Evolutionary conservation across 2,797 vertebrate species (phyloP).

Genomic region (Loriculus beryllinus): DNA sequence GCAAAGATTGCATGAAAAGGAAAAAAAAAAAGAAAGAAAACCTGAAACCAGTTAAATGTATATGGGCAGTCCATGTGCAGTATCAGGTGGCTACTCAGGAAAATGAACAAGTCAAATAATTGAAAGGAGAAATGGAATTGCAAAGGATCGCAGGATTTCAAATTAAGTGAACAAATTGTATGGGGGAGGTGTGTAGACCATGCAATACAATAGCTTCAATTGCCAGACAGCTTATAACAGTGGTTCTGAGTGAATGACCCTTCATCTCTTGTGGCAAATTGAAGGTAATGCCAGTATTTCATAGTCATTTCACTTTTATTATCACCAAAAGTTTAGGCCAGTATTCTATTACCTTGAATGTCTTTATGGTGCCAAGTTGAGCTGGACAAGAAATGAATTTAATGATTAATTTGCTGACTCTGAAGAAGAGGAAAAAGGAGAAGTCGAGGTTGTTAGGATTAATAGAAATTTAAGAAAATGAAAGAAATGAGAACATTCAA

Average conservation of each 20-base stretch:
- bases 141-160: slow-evolving; percentile 32
- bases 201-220: background rate
- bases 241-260: slow-evolving; percentile 13
- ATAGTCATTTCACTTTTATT: slow-evolving; percentile 28
- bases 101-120: slow-evolving; percentile 17
- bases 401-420: background rate
- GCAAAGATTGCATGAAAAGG: background rate
- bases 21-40: background rate
- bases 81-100: background rate
- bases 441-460: background rate
- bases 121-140: slow-evolving; percentile 18
- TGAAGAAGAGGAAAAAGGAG: background rate
- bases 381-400: background rate
- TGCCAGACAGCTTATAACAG: background rate
- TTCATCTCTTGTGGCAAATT: slow-evolving; percentile 42
- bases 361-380: background rate
- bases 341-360: background rate
- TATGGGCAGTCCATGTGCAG: background rate
- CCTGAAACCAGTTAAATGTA: background rate
- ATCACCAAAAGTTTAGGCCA: slow-evolving; percentile 20
- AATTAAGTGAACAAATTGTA: slow-evolving; percentile 27
- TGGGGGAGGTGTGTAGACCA: background rate
- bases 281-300: slow-evolving; percentile 29
- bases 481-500: background rate
- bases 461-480: background rate